Evolutionary conservation across 1,140 invertebrate genomes (phyloP).

Genomic region (Bombus waltoni): DNA sequence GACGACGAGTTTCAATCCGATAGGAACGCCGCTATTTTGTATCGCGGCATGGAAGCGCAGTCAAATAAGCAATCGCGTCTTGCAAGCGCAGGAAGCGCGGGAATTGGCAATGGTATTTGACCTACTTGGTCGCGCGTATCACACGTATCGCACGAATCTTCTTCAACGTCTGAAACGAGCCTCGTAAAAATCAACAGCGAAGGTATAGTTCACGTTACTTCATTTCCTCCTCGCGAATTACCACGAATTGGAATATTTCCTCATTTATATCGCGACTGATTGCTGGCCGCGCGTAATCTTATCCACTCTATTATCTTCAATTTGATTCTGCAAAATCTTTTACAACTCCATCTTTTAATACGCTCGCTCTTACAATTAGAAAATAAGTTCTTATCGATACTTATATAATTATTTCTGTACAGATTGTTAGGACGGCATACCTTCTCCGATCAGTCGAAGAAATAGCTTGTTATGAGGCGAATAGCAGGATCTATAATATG

Average conservation of each 20-base stretch:
- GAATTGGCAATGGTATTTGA: conserved; percentile 58
- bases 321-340: background rate
- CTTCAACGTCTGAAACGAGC: conserved; percentile 33
- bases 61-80: conserved; percentile 41
- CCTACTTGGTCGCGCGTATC: conserved; percentile 28
- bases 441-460: background rate
- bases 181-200: background rate
- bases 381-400: background rate
- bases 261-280: background rate
- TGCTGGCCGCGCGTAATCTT: background rate
- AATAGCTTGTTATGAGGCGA: conserved; percentile 67
- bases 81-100: conserved; percentile 54
- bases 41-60: background rate
- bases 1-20: background rate
- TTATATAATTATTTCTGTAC: too few relatives aligned
- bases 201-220: conserved; percentile 11
- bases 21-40: background rate
- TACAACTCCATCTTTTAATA: background rate
- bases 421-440: background rate
- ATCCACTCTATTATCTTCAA: background rate
- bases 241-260: conserved; percentile 17
- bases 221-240: conserved; percentile 6
- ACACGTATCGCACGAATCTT: conserved; percentile 37
- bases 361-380: background rate
- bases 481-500: conserved; percentile 72